A percentile compares a stretch with the other conserved stretches of the same genome.
phyloP scores from a whole-genome alignment of 2,888 invertebrate genomes.

The Drosophila stalkeri region DNA sequence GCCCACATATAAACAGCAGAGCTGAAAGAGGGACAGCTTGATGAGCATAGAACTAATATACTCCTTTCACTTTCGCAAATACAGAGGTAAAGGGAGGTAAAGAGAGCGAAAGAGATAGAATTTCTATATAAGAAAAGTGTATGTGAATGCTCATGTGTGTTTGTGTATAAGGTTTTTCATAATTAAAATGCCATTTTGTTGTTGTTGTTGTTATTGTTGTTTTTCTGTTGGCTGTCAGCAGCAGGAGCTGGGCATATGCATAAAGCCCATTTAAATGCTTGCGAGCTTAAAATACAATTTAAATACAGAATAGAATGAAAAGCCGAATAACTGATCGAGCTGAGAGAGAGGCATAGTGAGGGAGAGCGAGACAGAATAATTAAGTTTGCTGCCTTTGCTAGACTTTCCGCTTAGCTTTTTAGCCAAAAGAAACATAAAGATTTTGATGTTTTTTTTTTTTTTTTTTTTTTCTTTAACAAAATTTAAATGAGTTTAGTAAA shows the following conservation, averaged over 20 bases:
- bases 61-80: background rate
- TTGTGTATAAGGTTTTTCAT: slow-evolving; percentile 7
- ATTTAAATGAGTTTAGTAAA: too few species aligned
- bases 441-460: too few species aligned
- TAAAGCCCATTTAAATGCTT: background rate
- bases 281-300: slow-evolving; percentile 11
- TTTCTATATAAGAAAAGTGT: background rate
- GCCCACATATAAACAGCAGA: too few species aligned
- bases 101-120: background rate
- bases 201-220: background rate
- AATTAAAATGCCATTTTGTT: slow-evolving; percentile 25
- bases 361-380: background rate
- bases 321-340: background rate
- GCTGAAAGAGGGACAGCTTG: background rate
- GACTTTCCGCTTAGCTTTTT: too few species aligned
- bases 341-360: background rate
- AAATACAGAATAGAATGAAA: slow-evolving; percentile 4
- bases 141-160: background rate
- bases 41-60: background rate
- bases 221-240: slow-evolving; percentile 1
- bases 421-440: too few species aligned
- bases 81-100: background rate
- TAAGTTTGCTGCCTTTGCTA: too few species aligned
- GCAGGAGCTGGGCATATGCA: slow-evolving; percentile 3
- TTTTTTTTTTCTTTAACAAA: too few species aligned